Evolutionary conservation across 2,113 vertebrate genomes (phyloP).

Genomic region (Sprattus sprattus): DNA sequence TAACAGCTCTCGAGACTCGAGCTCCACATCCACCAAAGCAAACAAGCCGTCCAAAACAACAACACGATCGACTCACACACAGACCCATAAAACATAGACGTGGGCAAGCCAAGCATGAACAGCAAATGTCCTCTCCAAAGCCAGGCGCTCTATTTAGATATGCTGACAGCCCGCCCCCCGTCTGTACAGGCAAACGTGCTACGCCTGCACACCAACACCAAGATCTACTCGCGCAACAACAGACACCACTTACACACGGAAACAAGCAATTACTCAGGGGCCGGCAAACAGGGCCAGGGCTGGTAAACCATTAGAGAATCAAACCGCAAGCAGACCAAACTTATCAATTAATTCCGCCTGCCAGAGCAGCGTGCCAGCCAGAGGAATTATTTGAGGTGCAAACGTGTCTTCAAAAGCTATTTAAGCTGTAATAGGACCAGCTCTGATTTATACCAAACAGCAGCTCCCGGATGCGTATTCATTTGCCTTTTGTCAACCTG

Average conservation of each 20-base stretch:
- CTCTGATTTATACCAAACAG: conserved; percentile 57
- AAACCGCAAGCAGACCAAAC: conserved; percentile 64
- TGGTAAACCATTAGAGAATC: conserved; percentile 46
- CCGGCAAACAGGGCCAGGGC: conserved; percentile 41
- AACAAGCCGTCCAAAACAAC: not conserved
- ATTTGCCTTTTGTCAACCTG: conserved; percentile 49
- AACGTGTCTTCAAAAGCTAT: conserved; percentile 54
- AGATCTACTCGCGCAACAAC: conserved; percentile 15
- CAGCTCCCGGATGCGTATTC: conserved; percentile 40
- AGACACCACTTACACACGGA: conserved; percentile 41
- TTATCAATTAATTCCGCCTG: conserved; percentile 63
- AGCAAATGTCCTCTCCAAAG: not conserved
- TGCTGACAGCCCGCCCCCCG: not conserved
- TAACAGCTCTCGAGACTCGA: not conserved
- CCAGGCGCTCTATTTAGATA: not conserved
- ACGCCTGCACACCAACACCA: not conserved
- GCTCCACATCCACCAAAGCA: not conserved
- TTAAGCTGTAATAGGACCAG: conserved; percentile 57
- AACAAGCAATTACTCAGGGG: conserved; percentile 58
- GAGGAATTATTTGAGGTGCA: conserved; percentile 51
- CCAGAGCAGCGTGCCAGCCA: conserved; percentile 38
- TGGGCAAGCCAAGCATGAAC: conserved; percentile 10
- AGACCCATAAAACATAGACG: not conserved
- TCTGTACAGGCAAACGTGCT: not conserved
- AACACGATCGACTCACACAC: conserved; percentile 8